Evolutionary conservation across 64 coral and sea anemone genomes (phyloP), one percentile per base, ranked within the genome.

Genomic region (Stichodactyla helianthus): DNA sequence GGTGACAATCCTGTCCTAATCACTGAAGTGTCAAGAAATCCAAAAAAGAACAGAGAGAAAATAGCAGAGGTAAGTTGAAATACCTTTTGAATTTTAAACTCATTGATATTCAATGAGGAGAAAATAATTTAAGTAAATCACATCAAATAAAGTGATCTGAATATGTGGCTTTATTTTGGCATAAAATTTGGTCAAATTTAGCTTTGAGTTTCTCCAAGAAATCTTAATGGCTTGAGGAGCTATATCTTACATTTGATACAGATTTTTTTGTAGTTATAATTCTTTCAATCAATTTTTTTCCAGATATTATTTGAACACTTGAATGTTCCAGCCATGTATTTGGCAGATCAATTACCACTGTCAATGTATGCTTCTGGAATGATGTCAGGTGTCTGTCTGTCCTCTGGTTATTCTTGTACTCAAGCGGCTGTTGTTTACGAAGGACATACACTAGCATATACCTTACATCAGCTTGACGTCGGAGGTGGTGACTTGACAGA

Each of bases 261-360:
- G 35, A 44, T 44, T 44, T 44, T 44, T 1, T 44, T 44, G 35
- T 3, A 44, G 35, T 44, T 3, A 2, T 44, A 44, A 44, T 3
- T 44, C 35, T 44, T 44, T 44, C 1, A 2, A 44, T 3, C 35
- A 44, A 44, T 81, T 83, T 65, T 88, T n/a, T 88, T 92, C 44
- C 59, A 99, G 97, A 93, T 99, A 78, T 79, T 99, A 57, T 99
- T 99, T 88, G 97, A 99, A 27, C 93, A 95, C 56, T 86, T 99
- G 4, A 82, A 87, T 80, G 93, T 92, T 8, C 97, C 97, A 52
- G 93, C 97, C 19, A 88, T 99, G 87, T 99, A 92, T 55, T 76
- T 99, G n/a, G 97, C 97, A 2, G 91, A 95, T 84, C 97, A 99
- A 68, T 76, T 95, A 50, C 85, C 91, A 1, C 83, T 99, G 13